phyloP scores from a whole-genome alignment of 2,797 vertebrate species.

The Clarias pachynema region DNA sequence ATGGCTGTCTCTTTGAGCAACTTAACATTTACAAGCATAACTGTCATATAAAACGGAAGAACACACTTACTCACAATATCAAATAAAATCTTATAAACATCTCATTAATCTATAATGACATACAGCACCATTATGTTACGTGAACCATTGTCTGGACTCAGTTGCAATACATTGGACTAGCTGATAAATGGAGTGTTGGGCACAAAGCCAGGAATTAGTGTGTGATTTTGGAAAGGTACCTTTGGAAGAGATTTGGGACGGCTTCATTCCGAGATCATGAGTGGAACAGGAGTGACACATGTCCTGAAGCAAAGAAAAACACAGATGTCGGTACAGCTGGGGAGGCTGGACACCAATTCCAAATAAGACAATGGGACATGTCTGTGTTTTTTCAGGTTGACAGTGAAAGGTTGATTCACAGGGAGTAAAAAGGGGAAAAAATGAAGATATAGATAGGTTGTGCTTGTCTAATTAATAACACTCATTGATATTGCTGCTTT shows the following conservation, averaged over 20 bases:
- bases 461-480: background rate
- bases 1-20: background rate
- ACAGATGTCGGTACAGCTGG: conserved; percentile 53
- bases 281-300: conserved; percentile 26
- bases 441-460: background rate
- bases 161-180: background rate
- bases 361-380: conserved; percentile 17
- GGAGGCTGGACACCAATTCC: conserved; percentile 26
- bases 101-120: background rate
- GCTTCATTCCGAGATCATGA: background rate
- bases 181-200: background rate
- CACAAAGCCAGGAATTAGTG: conserved; percentile 31
- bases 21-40: background rate
- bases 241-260: conserved; percentile 22
- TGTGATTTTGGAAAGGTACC: conserved; percentile 44
- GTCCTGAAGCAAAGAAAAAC: conserved; percentile 53
- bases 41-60: background rate
- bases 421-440: background rate
- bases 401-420: background rate
- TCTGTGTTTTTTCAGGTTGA: conserved; percentile 33
- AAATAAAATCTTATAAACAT: background rate
- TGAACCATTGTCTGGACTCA: conserved; percentile 9
- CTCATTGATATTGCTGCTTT: background rate
- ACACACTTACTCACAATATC: background rate
- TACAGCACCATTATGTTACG: background rate